Evolutionary conservation across 2,888 invertebrate genomes (phyloP).

Genomic region (Hyalella azteca): DNA sequence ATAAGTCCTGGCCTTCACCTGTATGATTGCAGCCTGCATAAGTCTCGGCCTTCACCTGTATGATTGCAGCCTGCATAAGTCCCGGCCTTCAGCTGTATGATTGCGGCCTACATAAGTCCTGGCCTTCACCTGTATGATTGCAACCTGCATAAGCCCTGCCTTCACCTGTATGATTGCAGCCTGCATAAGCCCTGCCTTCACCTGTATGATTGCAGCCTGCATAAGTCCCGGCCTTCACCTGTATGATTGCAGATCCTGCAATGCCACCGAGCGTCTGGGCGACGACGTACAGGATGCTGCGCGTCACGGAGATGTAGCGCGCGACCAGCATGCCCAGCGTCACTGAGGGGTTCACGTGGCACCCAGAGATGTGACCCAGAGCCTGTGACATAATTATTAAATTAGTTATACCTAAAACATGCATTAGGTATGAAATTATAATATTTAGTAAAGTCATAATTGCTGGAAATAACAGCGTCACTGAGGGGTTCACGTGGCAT

Average conservation of each 20-base stretch:
- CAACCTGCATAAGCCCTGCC: slow-evolving; percentile 86
- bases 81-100: too few species aligned
- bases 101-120: too few species aligned
- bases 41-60: slow-evolving; percentile 79
- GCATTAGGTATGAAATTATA: too few species aligned
- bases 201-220: slow-evolving; percentile 85
- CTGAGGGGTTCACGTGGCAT: slow-evolving; percentile 91
- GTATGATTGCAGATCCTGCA: slow-evolving; percentile 62
- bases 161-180: too few species aligned
- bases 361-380: slow-evolving; percentile 86
- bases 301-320: slow-evolving; percentile 77
- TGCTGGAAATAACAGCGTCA: too few species aligned
- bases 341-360: slow-evolving; percentile 91
- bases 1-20: too few species aligned
- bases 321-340: slow-evolving; percentile 79
- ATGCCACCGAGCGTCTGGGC: slow-evolving; percentile 84
- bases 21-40: too few species aligned
- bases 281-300: slow-evolving; percentile 78
- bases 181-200: too few species aligned
- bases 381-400: slow-evolving; percentile 69
- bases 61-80: slow-evolving; percentile 82
- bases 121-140: slow-evolving; percentile 81
- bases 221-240: too few species aligned
- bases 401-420: too few species aligned
- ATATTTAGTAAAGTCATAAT: too few species aligned